Evolutionary conservation across 2,797 vertebrate genomes (phyloP), one percentile per base, ranked within the genome.

Genomic region (Oreonectes daqikongensis): DNA sequence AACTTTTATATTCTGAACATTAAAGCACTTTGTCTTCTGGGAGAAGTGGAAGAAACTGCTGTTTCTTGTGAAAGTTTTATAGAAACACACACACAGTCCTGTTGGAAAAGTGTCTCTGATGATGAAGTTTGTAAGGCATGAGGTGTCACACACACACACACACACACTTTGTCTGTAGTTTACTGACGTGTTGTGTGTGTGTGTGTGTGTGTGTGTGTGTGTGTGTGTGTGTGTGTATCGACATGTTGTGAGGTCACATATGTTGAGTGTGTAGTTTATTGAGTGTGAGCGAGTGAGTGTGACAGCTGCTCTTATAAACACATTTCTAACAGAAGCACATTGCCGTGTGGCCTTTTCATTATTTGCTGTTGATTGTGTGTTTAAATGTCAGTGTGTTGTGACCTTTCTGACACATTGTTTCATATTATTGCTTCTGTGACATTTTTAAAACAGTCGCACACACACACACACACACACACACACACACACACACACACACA

Each of bases 281-380:
- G 63, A 28, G 10, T 53, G 64, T n/a, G 26, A 67, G 11, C 14
- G 1, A 46, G 42, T n/a, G 10, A 67, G 2, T 15, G 2, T 67
- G 26, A 53, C 52, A 24, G 52, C 52, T 53, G 52, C 24, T 55
- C 22, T 26, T 26, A 53, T 53, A 53, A 53, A 24, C 20, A 12
- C 50, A 53, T 22, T 22, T 44, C 1, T 4, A 46, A 18, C 15
- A 18, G 44, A 17, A 18, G 44, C 44, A 46, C 17, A n/a, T 5
- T 12, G 65, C 48, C 18, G 2, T 14, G n/a, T 70, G 69, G 52
- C 35, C 53, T 71, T 70, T 57, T 44, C 48, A 22, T 71, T 71
- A 71, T 71, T n/a, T 44, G 52, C 69, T 15, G 69, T 32, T 60
- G 55, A 72, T 72, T 55, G 22, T 71, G 46, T 74, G 46, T 74